phyloP scores from a whole-genome alignment of 2,113 vertebrate species.

The Origma solitaria region DNA sequence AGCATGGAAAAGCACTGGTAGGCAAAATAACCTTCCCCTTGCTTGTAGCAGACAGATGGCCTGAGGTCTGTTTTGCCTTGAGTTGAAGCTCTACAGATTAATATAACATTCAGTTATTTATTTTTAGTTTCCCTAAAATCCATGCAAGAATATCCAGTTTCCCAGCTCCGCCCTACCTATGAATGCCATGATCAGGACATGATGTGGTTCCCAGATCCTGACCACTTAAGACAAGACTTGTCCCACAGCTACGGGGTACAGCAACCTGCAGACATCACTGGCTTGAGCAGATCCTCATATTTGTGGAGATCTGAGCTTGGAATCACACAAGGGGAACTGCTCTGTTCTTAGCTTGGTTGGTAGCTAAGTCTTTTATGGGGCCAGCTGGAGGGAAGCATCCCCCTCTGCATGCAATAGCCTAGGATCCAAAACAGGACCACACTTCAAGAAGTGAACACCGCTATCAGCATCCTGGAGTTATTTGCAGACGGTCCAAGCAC shows the following conservation, averaged over 20 bases:
- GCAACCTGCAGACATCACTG: neutral
- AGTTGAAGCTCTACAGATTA: neutral
- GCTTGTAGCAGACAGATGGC: neutral
- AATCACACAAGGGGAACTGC: neutral
- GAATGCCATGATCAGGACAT: neutral
- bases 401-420: neutral
- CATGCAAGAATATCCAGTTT: neutral
- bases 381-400: neutral
- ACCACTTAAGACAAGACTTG: neutral
- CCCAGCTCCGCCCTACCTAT: neutral
- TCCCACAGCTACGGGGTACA: neutral
- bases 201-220: neutral
- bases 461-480: neutral
- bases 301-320: neutral
- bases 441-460: rapidly evolving
- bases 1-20: neutral
- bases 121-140: neutral
- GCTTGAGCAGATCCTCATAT: neutral
- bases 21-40: neutral
- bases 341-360: neutral
- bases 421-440: neutral
- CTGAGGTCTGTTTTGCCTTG: neutral
- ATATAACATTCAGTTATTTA: neutral
- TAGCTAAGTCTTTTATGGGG: neutral
- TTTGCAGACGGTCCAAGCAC: rapidly evolving